Evolutionary conservation across 1,140 invertebrate species (phyloP), one percentile per base, ranked within the genome.

Genomic region (Drosophila ananassae): DNA sequence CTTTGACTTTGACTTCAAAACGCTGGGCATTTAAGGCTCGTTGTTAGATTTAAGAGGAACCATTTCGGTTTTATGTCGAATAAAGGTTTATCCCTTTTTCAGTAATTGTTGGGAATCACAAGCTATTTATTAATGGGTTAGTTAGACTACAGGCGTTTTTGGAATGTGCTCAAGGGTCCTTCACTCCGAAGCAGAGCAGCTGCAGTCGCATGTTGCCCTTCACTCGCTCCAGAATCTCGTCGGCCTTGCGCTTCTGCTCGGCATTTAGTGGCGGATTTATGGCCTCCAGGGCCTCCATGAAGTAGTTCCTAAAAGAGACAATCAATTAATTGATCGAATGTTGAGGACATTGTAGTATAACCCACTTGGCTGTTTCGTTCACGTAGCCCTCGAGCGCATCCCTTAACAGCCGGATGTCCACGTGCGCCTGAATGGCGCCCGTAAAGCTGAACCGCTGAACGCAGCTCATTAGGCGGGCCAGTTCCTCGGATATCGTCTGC

Each of bases 401-500:
- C 10, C 89, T 75, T 10, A 92, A 51, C 25, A 92, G 51, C 2
- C 90, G 79, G 44, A 92, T 92, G 30, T 92, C 91, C 4, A 92
- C 79, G 54, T 85, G 79, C 0, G 91, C 91, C 63, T 92, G 91
- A 12, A 91, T 90, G 0, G 87, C 89, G 5, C 91, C 91, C 21
- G 85, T 84, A 39, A 81, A 81, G 53, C 90, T 92, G 37, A 92
- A 92, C 6, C 87, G 57, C 50, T 89, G 83, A 2, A 92, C 95
- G 91, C 97, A 97, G 34, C 96, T 95, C 93, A 97, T 96, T 2
- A 99, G 93, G 21, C 98, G 93, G 13, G 96, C 95, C 52, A 98
- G 93, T 93, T 99, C 98, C 93, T 99, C 97, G 58, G 96, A 96
- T 66, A 98, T 96, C 2, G 95, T 97, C 93, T 98, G 96, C 13